Evolutionary conservation across 1,140 invertebrate species (phyloP).

Genomic region (Drosophila kurseongensis): DNA sequence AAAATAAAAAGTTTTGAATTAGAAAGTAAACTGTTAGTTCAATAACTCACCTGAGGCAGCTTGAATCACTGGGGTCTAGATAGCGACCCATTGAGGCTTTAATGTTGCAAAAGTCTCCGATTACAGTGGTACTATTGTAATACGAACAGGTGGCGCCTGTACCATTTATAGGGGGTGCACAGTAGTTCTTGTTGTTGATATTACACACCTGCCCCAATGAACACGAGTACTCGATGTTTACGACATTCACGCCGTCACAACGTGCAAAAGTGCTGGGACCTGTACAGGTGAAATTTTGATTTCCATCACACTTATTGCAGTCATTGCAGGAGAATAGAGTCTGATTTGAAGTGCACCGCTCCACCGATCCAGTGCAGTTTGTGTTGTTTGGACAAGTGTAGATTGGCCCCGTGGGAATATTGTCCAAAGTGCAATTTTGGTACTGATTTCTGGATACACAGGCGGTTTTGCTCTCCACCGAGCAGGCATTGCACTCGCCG

Average conservation of each 20-base stretch:
- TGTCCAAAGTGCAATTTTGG: slow-evolving; percentile 20
- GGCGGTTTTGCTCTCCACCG: background rate
- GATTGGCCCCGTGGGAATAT: slow-evolving; percentile 6
- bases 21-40: fast-evolving
- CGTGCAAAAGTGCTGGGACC: slow-evolving; percentile 10
- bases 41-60: slow-evolving; percentile 8
- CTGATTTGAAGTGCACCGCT: background rate
- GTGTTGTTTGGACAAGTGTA: slow-evolving; percentile 23
- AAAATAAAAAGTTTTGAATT: background rate
- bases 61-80: slow-evolving; percentile 21
- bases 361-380: slow-evolving; percentile 2
- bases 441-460: slow-evolving; percentile 30
- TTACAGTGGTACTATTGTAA: background rate
- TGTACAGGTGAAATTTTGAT: background rate
- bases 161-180: slow-evolving; percentile 15
- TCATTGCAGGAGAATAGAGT: slow-evolving; percentile 14
- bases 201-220: slow-evolving; percentile 20
- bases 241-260: slow-evolving; percentile 3
- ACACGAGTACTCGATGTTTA: slow-evolving; percentile 5
- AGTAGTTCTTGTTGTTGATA: slow-evolving; percentile 9
- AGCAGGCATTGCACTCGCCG: slow-evolving; percentile 43
- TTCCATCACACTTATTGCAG: slow-evolving; percentile 29
- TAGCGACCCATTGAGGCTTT: slow-evolving; percentile 24
- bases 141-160: slow-evolving; percentile 25
- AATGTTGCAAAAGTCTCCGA: slow-evolving; percentile 11